phyloP scores from a whole-genome alignment of 1,140 invertebrate genomes.

The Delia radicum region DNA sequence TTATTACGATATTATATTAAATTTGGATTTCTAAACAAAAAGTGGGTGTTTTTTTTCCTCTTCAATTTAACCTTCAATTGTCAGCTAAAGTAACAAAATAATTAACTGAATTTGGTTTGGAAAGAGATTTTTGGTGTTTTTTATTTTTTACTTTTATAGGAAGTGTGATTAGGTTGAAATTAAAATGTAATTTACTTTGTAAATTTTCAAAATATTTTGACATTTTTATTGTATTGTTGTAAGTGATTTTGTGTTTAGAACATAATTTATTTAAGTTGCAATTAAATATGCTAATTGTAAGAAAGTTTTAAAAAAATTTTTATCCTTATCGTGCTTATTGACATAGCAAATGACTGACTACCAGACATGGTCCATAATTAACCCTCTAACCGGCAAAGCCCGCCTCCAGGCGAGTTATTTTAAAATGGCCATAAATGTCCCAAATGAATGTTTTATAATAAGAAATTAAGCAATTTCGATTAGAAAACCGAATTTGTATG shows the following conservation, averaged over 20 bases:
- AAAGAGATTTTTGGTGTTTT: too few species aligned
- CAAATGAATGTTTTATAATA: too few species aligned
- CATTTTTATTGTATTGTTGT: neutral
- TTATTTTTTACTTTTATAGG: too few species aligned
- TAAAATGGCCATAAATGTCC: too few species aligned
- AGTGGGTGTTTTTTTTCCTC: neutral
- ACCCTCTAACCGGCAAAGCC: too few species aligned
- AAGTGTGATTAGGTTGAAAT: neutral
- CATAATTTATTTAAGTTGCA: neutral
- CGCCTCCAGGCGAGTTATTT: too few species aligned
- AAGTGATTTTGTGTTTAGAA: neutral
- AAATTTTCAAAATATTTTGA: constrained; percentile 10
- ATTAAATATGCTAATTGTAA: neutral
- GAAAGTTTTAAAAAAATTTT: neutral
- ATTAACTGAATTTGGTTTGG: neutral
- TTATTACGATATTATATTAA: neutral
- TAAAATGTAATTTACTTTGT: neutral
- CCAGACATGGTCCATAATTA: too few species aligned
- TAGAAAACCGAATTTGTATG: too few species aligned
- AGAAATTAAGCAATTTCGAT: too few species aligned
- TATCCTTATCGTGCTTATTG: too few species aligned
- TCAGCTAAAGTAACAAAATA: neutral
- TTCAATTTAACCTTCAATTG: constrained; percentile 6
- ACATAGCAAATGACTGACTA: too few species aligned
- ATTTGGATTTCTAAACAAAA: neutral